Percentiles rank a stretch among this genome's conserved stretches.
Conservation (phyloP, 1,140 invertebrate genomes). For the Anoplophora glabripennis region DNA sequence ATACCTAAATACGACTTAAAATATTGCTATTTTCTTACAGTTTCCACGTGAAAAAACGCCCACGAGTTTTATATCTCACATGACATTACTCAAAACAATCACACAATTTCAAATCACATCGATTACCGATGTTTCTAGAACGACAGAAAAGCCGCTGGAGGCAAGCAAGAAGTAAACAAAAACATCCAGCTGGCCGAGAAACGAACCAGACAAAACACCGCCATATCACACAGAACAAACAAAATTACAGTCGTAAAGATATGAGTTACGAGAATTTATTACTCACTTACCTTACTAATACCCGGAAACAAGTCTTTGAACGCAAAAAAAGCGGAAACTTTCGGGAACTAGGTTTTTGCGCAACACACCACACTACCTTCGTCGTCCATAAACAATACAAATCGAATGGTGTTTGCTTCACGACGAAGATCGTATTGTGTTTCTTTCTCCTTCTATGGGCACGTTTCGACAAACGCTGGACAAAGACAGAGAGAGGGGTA, state of each 20-base stretch:
- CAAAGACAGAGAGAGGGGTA: neutral
- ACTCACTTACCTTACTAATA: too few species aligned
- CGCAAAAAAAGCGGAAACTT: too few species aligned
- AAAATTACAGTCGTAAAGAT: too few species aligned
- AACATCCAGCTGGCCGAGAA: constrained; percentile 11
- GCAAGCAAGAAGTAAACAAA: constrained; percentile 5
- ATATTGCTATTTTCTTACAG: too few species aligned
- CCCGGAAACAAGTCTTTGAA: too few species aligned
- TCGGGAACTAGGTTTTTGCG: constrained; percentile 12
- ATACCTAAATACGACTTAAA: too few species aligned
- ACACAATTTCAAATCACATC: too few species aligned
- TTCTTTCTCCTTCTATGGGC: neutral
- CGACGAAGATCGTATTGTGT: neutral
- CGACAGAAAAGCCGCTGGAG: neutral
- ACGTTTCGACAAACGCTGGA: neutral
- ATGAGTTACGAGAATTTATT: too few species aligned
- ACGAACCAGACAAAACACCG: neutral
- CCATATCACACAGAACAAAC: too few species aligned
- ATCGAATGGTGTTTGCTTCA: constrained; percentile 1
- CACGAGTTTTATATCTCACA: too few species aligned
- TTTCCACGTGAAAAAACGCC: too few species aligned
- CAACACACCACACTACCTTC: constrained; percentile 22
- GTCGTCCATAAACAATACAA: constrained; percentile 17
- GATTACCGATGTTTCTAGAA: constrained; percentile 1
- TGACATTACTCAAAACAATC: too few species aligned